Evolutionary conservation across 2,797 vertebrate species (phyloP).

Genomic region (Hypotaenidia philippensis): DNA sequence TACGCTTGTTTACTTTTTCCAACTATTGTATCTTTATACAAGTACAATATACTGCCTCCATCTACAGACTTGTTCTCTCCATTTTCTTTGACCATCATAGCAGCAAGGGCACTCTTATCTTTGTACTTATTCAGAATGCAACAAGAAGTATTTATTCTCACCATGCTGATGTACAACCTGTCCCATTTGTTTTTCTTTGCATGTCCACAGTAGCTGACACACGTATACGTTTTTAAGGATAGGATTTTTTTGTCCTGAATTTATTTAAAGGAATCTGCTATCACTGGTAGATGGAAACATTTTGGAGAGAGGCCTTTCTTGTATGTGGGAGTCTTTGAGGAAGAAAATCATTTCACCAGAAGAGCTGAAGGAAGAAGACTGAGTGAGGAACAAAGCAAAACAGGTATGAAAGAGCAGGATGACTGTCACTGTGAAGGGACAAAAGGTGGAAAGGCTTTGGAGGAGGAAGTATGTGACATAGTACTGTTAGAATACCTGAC

Average conservation of each 20-base stretch:
- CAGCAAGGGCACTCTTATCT: background rate
- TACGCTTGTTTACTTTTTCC: background rate
- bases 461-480: background rate
- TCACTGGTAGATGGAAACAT: background rate
- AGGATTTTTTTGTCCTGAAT: background rate
- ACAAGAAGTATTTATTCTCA: background rate
- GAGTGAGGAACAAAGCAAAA: background rate
- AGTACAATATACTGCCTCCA: background rate
- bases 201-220: background rate
- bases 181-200: background rate
- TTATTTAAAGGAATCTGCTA: background rate
- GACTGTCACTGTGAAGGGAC: background rate
- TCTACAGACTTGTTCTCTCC: background rate
- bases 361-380: background rate
- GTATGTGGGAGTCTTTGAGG: accelerated
- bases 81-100: background rate
- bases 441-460: background rate
- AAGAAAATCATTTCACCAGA: background rate
- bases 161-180: background rate
- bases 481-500: background rate
- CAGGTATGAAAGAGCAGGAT: background rate
- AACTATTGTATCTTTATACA: background rate
- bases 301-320: background rate
- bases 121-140: background rate
- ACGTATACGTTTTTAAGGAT: background rate